Percentiles rank a stretch among this genome's conserved stretches.
phyloP scores from a whole-genome alignment of 2,797 vertebrate species.

The Parauchenoglanis punctatus region DNA sequence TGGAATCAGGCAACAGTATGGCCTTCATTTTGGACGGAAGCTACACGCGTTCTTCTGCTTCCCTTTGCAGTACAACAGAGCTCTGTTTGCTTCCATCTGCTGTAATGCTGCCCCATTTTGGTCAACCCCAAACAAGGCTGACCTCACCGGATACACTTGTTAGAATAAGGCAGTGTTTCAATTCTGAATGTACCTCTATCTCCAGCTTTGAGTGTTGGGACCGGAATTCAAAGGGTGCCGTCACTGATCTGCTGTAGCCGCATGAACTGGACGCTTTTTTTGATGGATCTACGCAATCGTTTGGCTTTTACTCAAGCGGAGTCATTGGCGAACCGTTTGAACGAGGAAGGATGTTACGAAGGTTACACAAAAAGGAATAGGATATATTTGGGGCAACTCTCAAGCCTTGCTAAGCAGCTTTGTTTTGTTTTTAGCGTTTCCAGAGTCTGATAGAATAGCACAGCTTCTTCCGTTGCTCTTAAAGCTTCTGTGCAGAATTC shows the following conservation, averaged over 20 bases:
- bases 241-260: neutral
- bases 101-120: neutral
- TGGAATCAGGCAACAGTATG: conserved; percentile 56
- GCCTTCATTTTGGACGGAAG: conserved; percentile 55
- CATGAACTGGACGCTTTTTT: neutral
- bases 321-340: conserved; percentile 52
- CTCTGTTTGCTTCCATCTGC: conserved; percentile 5
- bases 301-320: neutral
- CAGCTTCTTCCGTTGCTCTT: neutral
- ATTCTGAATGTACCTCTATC: neutral
- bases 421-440: neutral
- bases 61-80: conserved; percentile 16
- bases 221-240: conserved; percentile 7
- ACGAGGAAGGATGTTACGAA: conserved; percentile 62
- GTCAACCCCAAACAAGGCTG: neutral
- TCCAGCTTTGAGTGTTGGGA: neutral
- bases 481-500: neutral
- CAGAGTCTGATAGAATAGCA: neutral
- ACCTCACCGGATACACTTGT: neutral
- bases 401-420: neutral
- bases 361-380: conserved; percentile 6
- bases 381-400: neutral
- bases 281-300: neutral
- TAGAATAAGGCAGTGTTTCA: neutral
- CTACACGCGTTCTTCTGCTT: conserved; percentile 42